Percentiles rank a stretch among this genome's conserved stretches.
Evolutionary conservation across 2,797 vertebrate genomes (phyloP).

Genomic region (Xenopus petersii): DNA sequence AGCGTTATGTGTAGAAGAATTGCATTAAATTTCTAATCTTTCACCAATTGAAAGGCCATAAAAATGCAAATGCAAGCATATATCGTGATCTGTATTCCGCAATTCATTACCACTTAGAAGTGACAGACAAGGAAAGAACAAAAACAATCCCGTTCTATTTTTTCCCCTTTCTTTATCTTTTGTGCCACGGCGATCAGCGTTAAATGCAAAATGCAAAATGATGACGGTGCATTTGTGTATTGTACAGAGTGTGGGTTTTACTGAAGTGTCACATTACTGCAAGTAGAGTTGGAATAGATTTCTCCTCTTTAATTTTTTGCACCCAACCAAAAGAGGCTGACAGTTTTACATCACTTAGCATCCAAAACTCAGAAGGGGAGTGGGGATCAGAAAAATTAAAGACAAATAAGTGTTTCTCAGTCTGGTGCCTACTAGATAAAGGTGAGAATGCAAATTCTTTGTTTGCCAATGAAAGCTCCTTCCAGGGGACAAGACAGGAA

Average conservation of each 20-base stretch:
- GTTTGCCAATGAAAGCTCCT: no score
- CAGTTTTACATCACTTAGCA: slow-evolving; percentile 18
- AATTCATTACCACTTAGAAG: slow-evolving; percentile 26
- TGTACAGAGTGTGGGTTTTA: slow-evolving; percentile 32
- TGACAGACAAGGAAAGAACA: slow-evolving; percentile 41
- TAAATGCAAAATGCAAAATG: slow-evolving; percentile 50
- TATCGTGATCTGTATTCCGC: slow-evolving; percentile 54
- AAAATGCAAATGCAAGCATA: slow-evolving; percentile 58
- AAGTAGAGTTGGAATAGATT: slow-evolving; percentile 32
- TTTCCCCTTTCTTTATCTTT: slow-evolving; percentile 9
- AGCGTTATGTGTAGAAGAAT: slow-evolving; percentile 49
- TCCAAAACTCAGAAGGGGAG: slow-evolving; percentile 8
- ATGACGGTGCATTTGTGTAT: slow-evolving; percentile 28
- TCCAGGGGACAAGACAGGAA: no score
- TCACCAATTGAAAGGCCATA: slow-evolving; percentile 60
- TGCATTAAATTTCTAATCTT: slow-evolving; percentile 58
- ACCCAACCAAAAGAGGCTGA: slow-evolving; percentile 17
- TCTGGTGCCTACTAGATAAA: no score
- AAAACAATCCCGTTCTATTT: slow-evolving; percentile 30
- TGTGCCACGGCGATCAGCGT: slow-evolving; percentile 40
- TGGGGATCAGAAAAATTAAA: not conserved
- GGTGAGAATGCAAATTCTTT: no score
- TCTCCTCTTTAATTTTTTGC: slow-evolving; percentile 11
- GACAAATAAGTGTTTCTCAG: no score
- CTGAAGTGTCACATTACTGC: slow-evolving; percentile 43